Evolutionary conservation across 2,797 vertebrate genomes (phyloP).

Genomic region (Phrynocephalus vlangalii): DNA sequence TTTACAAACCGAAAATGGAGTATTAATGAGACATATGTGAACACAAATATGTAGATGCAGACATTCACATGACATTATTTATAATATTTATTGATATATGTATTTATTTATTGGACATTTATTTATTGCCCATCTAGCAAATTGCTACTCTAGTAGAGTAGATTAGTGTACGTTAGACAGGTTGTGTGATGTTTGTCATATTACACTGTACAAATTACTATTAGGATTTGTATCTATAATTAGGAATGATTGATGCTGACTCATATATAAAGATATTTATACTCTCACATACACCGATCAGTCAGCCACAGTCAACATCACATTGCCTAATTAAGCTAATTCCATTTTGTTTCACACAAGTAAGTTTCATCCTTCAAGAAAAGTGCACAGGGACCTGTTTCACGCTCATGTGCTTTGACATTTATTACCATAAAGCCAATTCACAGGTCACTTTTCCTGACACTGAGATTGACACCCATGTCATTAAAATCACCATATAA

Average conservation of each 20-base stretch:
- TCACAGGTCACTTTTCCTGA: constrained; percentile 6
- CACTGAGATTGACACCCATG: not conserved
- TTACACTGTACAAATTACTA: not conserved
- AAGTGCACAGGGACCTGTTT: not conserved
- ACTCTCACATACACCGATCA: not conserved
- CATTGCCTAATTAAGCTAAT: not conserved
- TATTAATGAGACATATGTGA: too few species aligned
- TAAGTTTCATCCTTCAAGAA: not conserved
- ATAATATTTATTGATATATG: too few species aligned
- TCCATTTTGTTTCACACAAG: not conserved
- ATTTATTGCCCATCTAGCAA: too few species aligned
- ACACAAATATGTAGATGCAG: not conserved
- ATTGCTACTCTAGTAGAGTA: too few species aligned
- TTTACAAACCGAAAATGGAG: too few species aligned
- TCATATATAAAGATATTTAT: not conserved
- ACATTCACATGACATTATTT: not conserved
- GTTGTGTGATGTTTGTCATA: not conserved
- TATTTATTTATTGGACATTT: too few species aligned
- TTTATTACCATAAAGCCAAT: not conserved
- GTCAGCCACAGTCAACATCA: not conserved
- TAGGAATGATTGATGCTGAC: constrained; percentile 1
- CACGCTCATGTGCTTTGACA: not conserved
- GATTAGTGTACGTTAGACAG: not conserved
- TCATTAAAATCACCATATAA: constrained; percentile 8
- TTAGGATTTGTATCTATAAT: constrained; percentile 13